Evolutionary conservation across 1,140 invertebrate genomes (phyloP).

Genomic region (Aphis gossypii): DNA sequence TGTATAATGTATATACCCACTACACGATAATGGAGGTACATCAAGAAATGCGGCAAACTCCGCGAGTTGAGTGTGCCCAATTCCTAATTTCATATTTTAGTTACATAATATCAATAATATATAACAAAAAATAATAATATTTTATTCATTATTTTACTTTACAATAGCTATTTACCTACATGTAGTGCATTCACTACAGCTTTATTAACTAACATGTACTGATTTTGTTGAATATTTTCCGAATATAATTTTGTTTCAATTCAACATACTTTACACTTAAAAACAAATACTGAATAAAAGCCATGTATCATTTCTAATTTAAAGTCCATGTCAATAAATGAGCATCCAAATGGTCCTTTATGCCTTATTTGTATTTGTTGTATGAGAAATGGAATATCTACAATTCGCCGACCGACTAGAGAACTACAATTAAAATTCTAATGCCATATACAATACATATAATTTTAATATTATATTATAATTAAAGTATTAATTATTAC

Average conservation of each 20-base stretch:
- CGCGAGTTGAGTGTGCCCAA: neutral
- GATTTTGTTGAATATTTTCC: neutral
- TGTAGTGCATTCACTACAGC: neutral
- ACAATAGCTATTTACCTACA: neutral
- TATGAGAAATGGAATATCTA: neutral
- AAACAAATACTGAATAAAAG: neutral
- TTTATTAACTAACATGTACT: neutral
- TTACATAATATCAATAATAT: neutral
- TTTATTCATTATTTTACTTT: neutral
- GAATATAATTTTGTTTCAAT: neutral
- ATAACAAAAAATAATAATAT: neutral
- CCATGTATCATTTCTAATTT: neutral
- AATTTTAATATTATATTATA: no score
- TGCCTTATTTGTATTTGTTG: neutral
- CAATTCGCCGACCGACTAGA: neutral
- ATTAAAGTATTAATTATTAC: no score
- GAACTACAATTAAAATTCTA: neutral
- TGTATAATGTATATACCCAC: neutral
- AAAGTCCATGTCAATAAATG: constrained; percentile 28
- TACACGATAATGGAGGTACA: neutral
- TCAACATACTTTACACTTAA: constrained; percentile 10
- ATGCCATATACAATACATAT: no score
- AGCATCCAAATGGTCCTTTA: neutral
- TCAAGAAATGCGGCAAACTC: neutral
- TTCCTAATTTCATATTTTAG: neutral